Evolutionary conservation across 2,888 invertebrate species (phyloP), one percentile per base, ranked within the genome.

Genomic region (Meghimatium bilineatum): DNA sequence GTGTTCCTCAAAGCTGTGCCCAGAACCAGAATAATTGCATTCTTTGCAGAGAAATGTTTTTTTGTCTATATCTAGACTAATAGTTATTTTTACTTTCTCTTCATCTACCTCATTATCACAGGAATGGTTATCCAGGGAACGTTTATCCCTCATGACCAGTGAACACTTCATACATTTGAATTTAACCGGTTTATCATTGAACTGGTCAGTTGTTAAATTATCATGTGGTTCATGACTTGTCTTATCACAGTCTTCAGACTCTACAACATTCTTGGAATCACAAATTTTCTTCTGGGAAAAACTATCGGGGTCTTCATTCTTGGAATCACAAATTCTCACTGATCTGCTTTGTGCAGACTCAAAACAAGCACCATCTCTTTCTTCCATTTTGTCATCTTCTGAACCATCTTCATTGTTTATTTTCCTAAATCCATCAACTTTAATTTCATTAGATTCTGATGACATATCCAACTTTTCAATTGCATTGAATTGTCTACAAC

Each of bases 1-100:
- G 44, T 88, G 88, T 60, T 88, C 87, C 38, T 87, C 87, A 85
- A 88, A 88, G 23, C 72, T 81, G 38, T 85, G 86, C 1, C 86
- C 87, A 36, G 84, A 79, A 14, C 76, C 84, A 17, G 84, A 82
- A 67, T 86, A 85, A 26, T 85, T 80, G 71, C 88, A 88, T 56
- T 85, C 87, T 23, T 76, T 85, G 80, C 88, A 88, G 10, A 78
- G 38, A 66, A 84, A 84, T 1, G 56, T 44, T 14, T 85, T 78
- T 38, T 75, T 75, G 49, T 85, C 82, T 14, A 44, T 52, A 52
- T 84, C 75, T 29, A 67, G 38, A n/a, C 26, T 32, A 34, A 79
- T 84, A 3, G 75, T 84, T 49, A 80, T 75, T n/a, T 84, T 84
- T n/a, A 80, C 80, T 67, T 80, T 84, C 32, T 78, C 76, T n/a